These are phyloP conservation scores for Cosmorhoe ocellata DNA, from an alignment of 2,888 invertebrate genomes.

Conservation along the genomic window DNA sequence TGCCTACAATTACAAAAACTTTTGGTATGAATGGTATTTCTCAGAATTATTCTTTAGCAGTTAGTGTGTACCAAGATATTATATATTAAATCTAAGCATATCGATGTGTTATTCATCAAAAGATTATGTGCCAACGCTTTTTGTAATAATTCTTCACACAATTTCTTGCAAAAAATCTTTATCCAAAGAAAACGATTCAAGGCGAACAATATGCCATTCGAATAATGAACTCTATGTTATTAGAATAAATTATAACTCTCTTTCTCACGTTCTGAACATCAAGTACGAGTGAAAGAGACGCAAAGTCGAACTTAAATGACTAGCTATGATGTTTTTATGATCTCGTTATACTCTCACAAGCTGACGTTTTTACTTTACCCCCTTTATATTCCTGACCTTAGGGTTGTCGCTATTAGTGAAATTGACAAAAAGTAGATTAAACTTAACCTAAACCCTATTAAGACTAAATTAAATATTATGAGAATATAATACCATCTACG, in stretches of 20 bases:
- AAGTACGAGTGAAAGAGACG: slow-evolving; percentile 14
- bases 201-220: slow-evolving; percentile 14
- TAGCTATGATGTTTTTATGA: slow-evolving; percentile 35
- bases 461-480: no score
- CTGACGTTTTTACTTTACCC: slow-evolving; percentile 36
- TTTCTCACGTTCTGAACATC: slow-evolving; percentile 8
- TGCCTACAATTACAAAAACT: no score
- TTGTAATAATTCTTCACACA: neutral
- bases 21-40: no score
- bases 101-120: neutral
- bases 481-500: no score
- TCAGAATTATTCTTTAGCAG: no score
- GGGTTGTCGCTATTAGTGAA: slow-evolving; percentile 12
- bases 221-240: slow-evolving; percentile 18
- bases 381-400: slow-evolving; percentile 25
- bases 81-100: no score
- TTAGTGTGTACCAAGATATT: no score
- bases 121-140: neutral
- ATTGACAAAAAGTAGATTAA: neutral
- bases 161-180: neutral
- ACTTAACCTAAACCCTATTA: no score
- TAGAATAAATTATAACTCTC: slow-evolving; percentile 21
- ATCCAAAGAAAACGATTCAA: neutral
- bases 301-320: slow-evolving; percentile 16
- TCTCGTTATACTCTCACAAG: slow-evolving; percentile 35